A percentile compares a stretch with the other conserved stretches of the same genome.
These are phyloP conservation scores for Pomacea maculata DNA, from an alignment of 1,140 invertebrate genomes.

Conservation along the genomic window DNA sequence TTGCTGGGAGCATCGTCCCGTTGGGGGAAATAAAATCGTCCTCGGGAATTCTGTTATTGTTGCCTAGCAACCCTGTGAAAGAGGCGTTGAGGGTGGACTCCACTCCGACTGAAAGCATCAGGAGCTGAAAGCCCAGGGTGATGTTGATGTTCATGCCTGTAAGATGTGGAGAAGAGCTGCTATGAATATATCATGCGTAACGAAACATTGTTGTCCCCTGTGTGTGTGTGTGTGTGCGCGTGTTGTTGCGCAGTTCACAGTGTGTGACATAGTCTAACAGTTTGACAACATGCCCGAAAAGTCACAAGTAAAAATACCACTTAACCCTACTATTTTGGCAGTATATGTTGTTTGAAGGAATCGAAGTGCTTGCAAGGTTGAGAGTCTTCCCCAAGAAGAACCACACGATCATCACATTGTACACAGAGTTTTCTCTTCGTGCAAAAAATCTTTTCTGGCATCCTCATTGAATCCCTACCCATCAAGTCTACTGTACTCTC, in stretches of 20 bases:
- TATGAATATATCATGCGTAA: background rate
- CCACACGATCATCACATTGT: too few relatives aligned
- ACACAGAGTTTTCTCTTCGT: too few relatives aligned
- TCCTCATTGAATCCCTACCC: too few relatives aligned
- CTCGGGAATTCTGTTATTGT: conserved; percentile 23
- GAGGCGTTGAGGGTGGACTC: background rate
- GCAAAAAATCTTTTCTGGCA: too few relatives aligned
- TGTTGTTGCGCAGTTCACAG: background rate
- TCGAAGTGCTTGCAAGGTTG: too few relatives aligned
- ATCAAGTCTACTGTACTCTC: too few relatives aligned
- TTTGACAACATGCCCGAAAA: too few relatives aligned
- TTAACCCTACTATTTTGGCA: too few relatives aligned
- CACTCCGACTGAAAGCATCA: conserved; percentile 6
- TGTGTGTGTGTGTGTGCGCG: background rate
- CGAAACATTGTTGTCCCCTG: background rate
- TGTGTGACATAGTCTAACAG: background rate
- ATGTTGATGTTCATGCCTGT: conserved; percentile 16
- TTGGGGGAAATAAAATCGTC: conserved; percentile 33
- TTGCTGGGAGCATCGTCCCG: conserved; percentile 19
- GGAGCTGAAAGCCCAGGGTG: background rate
- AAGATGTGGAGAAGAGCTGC: background rate
- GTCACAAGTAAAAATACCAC: too few relatives aligned
- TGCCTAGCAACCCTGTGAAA: conserved; percentile 29
- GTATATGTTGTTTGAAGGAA: too few relatives aligned
- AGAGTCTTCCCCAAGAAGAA: too few relatives aligned